Conservation (phyloP, 1,140 invertebrate species). For the Drosophila insularis region DNA sequence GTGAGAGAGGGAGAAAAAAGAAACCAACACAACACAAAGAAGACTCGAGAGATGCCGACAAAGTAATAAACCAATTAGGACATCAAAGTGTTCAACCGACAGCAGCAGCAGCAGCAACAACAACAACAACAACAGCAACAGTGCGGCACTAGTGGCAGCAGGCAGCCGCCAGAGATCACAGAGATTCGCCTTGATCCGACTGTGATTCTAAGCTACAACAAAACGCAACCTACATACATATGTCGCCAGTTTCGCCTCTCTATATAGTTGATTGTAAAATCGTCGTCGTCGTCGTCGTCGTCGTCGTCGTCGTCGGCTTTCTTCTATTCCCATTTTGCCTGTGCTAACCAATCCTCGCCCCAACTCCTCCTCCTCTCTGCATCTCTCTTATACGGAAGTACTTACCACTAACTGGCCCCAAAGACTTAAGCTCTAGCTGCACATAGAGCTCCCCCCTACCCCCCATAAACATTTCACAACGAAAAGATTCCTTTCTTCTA, state of each 20-base stretch:
- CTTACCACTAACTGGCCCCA: constrained; percentile 2
- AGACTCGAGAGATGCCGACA: constrained; percentile 78
- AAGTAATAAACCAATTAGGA: constrained; percentile 81
- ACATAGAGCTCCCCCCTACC: not conserved
- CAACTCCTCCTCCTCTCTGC: not conserved
- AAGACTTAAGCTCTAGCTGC: not conserved
- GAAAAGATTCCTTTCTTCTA: not conserved
- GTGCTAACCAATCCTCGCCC: not conserved
- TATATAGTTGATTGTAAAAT: not conserved
- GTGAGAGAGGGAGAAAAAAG: constrained; percentile 19
- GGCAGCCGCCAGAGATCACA: constrained; percentile 60
- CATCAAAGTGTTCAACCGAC: constrained; percentile 80
- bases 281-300: not conserved
- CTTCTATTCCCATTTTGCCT: not conserved
- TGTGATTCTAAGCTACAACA: constrained; percentile 68
- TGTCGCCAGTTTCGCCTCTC: constrained; percentile 48
- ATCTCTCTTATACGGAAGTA: not conserved
- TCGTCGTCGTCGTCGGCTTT: not conserved
- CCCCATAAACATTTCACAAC: not conserved
- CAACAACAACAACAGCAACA: constrained; percentile 15
- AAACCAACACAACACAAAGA: constrained; percentile 53
- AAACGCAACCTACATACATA: constrained; percentile 78
- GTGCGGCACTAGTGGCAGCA: constrained; percentile 23
- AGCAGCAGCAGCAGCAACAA: constrained; percentile 51
- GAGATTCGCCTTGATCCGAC: constrained; percentile 78